Percentiles rank a stretch among this genome's conserved stretches.
phyloP scores from a whole-genome alignment of 2,888 invertebrate species.

The Lacanobia oleracea region DNA sequence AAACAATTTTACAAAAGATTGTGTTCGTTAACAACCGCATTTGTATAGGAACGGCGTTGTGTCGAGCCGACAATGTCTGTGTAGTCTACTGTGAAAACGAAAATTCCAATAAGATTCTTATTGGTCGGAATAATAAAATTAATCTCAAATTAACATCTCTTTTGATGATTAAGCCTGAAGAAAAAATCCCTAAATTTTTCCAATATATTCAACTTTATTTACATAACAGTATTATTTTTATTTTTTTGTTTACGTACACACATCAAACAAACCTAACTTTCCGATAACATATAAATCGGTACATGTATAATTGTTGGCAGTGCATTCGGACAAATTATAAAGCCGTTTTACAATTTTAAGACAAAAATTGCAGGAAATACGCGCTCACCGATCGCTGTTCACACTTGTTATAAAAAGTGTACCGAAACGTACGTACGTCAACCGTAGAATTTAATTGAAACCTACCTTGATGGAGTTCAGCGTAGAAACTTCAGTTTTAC shows the following conservation, averaged over 20 bases:
- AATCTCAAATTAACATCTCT: too few relatives aligned
- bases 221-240: not conserved
- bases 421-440: constrained; percentile 22
- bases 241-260: constrained; percentile 18
- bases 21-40: too few relatives aligned
- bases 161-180: not conserved
- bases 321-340: not conserved
- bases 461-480: constrained; percentile 21
- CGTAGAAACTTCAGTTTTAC: constrained; percentile 6
- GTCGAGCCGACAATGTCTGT: not conserved
- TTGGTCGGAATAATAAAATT: not conserved
- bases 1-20: too few relatives aligned
- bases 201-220: not conserved
- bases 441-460: constrained; percentile 5
- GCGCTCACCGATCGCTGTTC: not conserved
- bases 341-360: not conserved
- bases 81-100: not conserved
- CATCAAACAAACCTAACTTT: not conserved
- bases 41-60: too few relatives aligned
- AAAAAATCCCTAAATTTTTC: not conserved
- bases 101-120: constrained; percentile 6
- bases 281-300: too few relatives aligned
- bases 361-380: not conserved
- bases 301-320: too few relatives aligned
- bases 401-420: not conserved